Conservation (phyloP, 2,888 invertebrate genomes). For the Pollenia griseotomentosa region DNA sequence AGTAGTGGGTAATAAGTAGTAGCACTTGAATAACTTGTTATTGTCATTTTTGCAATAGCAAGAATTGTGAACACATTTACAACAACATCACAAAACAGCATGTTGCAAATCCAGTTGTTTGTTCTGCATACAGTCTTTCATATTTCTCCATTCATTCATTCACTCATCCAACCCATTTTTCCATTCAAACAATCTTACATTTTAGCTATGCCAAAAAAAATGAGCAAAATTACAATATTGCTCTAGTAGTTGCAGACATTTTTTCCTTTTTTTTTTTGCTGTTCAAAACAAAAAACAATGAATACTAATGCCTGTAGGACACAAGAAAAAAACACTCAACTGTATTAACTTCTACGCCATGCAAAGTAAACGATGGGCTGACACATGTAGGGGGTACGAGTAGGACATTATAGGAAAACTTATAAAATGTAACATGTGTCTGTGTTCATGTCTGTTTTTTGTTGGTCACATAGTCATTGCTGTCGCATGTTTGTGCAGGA, state of each 20-base stretch:
- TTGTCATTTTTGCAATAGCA: slow-evolving; percentile 43
- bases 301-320: slow-evolving; percentile 42
- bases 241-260: slow-evolving; percentile 35
- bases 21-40: slow-evolving; percentile 49
- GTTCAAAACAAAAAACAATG: slow-evolving; percentile 38
- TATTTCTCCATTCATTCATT: background rate
- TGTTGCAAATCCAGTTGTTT: slow-evolving; percentile 51
- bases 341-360: slow-evolving; percentile 35
- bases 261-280: background rate
- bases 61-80: slow-evolving; percentile 9
- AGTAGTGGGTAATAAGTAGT: slow-evolving; percentile 26
- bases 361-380: slow-evolving; percentile 19
- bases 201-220: too few species aligned
- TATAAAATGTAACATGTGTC: slow-evolving; percentile 33
- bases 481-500: background rate
- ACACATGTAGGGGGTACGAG: slow-evolving; percentile 30
- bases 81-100: slow-evolving; percentile 36
- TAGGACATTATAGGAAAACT: slow-evolving; percentile 40
- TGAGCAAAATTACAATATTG: slow-evolving; percentile 39
- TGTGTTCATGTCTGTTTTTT: background rate
- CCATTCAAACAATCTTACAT: slow-evolving; percentile 12
- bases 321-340: slow-evolving; percentile 25
- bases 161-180: slow-evolving; percentile 11
- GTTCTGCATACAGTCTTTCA: slow-evolving; percentile 24
- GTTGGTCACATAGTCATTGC: slow-evolving; percentile 26